Conservation (phyloP, 2,888 invertebrate species). For the Idaea aversata region DNA sequence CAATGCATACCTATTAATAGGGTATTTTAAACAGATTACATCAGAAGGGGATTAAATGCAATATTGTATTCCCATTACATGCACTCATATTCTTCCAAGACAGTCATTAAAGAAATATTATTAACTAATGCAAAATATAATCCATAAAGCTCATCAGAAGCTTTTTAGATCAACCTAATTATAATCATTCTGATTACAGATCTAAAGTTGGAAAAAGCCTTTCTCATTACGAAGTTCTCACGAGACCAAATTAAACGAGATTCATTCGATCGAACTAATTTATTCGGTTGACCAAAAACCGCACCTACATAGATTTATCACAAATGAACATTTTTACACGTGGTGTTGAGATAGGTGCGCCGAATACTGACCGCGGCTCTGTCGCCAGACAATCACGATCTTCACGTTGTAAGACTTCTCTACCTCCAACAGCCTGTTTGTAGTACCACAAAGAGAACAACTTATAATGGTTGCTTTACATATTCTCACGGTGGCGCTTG, state of each 20-base stretch:
- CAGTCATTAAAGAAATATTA: conserved; percentile 34
- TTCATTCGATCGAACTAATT: conserved; percentile 65
- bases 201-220: conserved; percentile 30
- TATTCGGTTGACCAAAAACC: conserved; percentile 63
- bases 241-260: conserved; percentile 58
- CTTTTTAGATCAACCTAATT: conserved; percentile 30
- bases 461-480: conserved; percentile 43
- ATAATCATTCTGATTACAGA: not conserved
- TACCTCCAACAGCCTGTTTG: conserved; percentile 24
- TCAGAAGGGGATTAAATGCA: not conserved
- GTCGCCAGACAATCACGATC: conserved; percentile 34
- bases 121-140: conserved; percentile 61
- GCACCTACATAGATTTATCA: conserved; percentile 58
- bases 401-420: conserved; percentile 25
- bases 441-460: conserved; percentile 36
- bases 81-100: not conserved
- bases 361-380: conserved; percentile 38
- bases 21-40: not conserved
- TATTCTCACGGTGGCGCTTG: conserved; percentile 77
- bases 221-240: conserved; percentile 62
- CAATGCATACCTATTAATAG: not conserved
- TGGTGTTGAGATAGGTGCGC: conserved; percentile 47
- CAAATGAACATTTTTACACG: conserved; percentile 66
- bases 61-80: not conserved
- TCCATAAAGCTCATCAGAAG: conserved; percentile 39